Conservation (phyloP, 35 echinoderm and acorn worm genomes). For the Heliocidaris tuberculata region DNA sequence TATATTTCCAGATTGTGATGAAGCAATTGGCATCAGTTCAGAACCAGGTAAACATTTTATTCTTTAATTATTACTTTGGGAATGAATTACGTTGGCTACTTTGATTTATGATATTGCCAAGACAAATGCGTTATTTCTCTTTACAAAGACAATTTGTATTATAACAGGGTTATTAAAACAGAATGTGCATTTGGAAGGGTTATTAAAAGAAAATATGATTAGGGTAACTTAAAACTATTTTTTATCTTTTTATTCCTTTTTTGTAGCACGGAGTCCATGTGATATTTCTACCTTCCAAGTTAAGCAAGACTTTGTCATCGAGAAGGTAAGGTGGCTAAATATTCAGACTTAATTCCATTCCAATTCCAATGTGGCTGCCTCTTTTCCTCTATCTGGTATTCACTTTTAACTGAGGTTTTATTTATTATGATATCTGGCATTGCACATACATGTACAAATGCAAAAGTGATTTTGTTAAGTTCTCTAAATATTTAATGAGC, state of each 20-base stretch:
- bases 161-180: no score
- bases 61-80: neutral
- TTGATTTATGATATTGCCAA: no score
- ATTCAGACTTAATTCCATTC: neutral
- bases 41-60: neutral
- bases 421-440: neutral
- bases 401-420: neutral
- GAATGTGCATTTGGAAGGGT: no score
- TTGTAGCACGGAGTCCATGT: neutral
- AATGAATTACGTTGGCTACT: no score
- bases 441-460: neutral
- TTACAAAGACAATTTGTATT: no score
- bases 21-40: neutral
- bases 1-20: neutral
- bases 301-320: conserved; percentile 51
- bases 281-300: conserved; percentile 25
- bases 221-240: neutral
- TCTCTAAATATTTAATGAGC: no score
- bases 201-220: no score
- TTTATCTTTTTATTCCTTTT: neutral
- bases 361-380: neutral
- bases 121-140: no score
- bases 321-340: conserved; percentile 41
- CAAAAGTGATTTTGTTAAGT: no score
- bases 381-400: neutral